A percentile compares a stretch with the other conserved stretches of the same genome.
Conservation (phyloP, 2,888 invertebrate species). For the Agriopis marginaria region DNA sequence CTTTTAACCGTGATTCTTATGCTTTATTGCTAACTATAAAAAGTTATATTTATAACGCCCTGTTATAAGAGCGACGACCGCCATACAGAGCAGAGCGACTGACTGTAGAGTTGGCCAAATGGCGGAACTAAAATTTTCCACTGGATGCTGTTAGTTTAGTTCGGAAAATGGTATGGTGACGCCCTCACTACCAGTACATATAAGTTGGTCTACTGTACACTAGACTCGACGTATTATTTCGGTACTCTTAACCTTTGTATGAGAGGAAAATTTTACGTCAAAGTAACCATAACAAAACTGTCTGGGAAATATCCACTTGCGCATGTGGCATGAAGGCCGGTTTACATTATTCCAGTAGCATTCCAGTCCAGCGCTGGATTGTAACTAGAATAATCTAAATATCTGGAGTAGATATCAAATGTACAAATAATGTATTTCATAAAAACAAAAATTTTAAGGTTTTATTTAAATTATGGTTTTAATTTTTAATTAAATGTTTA, state of each 20-base stretch:
- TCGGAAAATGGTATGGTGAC: neutral
- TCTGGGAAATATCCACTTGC: conserved; percentile 1
- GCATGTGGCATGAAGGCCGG: neutral
- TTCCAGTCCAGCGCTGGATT: neutral
- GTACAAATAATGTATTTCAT: too few species aligned
- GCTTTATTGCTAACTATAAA: conserved; percentile 15
- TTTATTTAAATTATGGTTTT: too few species aligned
- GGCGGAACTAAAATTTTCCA: neutral
- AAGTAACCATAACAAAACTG: neutral
- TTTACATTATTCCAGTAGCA: neutral
- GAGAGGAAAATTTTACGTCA: conserved; percentile 5
- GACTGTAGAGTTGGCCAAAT: conserved; percentile 1
- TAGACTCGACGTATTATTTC: conserved; percentile 1
- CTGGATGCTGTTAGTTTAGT: neutral
- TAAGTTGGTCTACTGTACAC: neutral
- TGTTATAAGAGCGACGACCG: conserved; percentile 13
- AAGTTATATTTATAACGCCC: conserved; percentile 13
- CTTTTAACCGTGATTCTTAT: neutral
- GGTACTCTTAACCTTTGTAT: conserved; percentile 5
- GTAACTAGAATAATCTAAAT: too few species aligned
- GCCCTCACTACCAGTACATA: neutral
- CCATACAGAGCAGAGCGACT: neutral
- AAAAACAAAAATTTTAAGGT: too few species aligned
- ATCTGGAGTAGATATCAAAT: too few species aligned
- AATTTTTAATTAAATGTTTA: too few species aligned